Conservation (phyloP, 2,797 vertebrate genomes). For the Gallinago stenura region DNA sequence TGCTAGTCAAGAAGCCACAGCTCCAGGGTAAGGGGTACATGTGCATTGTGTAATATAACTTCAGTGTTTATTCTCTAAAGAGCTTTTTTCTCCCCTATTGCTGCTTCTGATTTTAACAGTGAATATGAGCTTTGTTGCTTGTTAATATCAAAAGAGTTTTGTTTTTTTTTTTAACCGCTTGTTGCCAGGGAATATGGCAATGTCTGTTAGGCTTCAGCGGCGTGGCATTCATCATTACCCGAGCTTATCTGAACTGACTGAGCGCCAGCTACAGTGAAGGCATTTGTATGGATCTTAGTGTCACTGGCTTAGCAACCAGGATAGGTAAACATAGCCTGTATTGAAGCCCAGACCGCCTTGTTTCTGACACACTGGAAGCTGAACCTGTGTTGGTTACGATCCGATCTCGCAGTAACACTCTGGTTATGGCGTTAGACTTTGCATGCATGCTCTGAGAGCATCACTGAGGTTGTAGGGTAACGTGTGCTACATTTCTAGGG, state of each 20-base stretch:
- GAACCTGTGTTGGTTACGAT: neutral
- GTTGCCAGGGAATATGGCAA: too few relatives aligned
- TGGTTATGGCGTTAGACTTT: neutral
- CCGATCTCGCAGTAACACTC: rapidly evolving
- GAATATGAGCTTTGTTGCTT: neutral
- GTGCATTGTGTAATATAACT: neutral
- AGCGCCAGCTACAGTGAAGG: neutral
- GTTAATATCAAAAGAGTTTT: neutral
- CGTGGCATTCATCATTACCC: too few relatives aligned
- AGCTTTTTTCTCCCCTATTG: neutral
- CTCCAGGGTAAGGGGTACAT: neutral
- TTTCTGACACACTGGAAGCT: neutral
- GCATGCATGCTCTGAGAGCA: neutral
- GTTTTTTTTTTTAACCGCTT: neutral
- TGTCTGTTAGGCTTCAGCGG: neutral
- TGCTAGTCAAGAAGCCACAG: neutral
- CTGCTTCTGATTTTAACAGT: neutral
- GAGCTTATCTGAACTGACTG: neutral
- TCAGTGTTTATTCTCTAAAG: neutral
- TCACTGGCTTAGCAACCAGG: neutral
- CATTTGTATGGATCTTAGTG: neutral
- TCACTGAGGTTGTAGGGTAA: neutral
- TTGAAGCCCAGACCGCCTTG: neutral
- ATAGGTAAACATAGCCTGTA: neutral
- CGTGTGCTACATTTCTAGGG: neutral